Base-by-base conservation (phyloP, 2,888 invertebrate species). In the Thelaira solivaga region DNA sequence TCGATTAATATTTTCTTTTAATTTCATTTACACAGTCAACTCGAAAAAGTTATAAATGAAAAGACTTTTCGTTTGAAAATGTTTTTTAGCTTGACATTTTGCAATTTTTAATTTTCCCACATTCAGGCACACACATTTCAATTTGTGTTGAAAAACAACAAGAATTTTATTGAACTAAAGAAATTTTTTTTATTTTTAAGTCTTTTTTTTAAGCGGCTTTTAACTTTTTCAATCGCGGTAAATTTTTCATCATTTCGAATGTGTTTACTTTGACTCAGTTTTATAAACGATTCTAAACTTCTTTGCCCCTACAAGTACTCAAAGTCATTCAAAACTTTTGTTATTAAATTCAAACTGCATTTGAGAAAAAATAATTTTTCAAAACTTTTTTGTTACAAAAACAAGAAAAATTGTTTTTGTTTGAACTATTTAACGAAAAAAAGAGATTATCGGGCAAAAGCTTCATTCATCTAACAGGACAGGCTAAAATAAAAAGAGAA, bases 391-490 rank as follows among this genome's bases (percentile, higher is more conserved):
- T 26, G 7, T 11, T 41, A 0, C 10, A 45, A 26, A 57, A 39
- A 57, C 20, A 39, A 18, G 11, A n/a, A n/a, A n/a, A n/a, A n/a
- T n/a, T n/a, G n/a, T n/a, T n/a, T 10, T 39, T 13, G 43, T 20
- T 29, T 29, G 34, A 20, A 1, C 53, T 36, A 18, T 26, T 26
- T 24, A 55, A 55, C 34, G 10, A 10, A 39, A 47, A 45, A 61
- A 20, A 45, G 43, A 53, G 61, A 62, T 71, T 64, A 72, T 55
- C 47, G 47, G 20, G 22, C 53, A 22, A 64, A 55, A 72, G 39
- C 39, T 55, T 47, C 22, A 47, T 31, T n/a, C 45, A 55, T 13
- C 45, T 47, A 45, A 62, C 10, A 11, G 26, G 53, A 57, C 11
- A 34, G 22, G 24, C n/a, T 22, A 45, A 34, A n/a, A 18, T 57